Base-by-base conservation (phyloP, 1,140 invertebrate genomes). In the Achroia grisella region DNA sequence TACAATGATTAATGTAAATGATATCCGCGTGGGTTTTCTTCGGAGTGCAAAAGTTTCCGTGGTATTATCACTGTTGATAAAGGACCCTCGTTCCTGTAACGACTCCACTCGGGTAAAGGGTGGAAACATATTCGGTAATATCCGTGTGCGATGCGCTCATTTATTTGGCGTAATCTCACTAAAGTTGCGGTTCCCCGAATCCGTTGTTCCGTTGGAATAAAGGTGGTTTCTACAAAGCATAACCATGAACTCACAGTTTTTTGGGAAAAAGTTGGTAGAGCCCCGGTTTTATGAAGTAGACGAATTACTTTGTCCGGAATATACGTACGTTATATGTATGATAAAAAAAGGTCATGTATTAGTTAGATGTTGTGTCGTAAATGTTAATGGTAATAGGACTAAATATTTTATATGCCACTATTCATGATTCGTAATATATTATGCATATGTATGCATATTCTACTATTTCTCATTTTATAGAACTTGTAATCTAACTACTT, bases 191-290 rank as follows among this genome's bases (percentile, higher is more conserved):
- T 29, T 13, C 10, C 34, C 37, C 11, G 23, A 11, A 3, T 32
- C n/a, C 10, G 33, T 10, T 10, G 23, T 69, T 71, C 59, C 60
- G 64, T 72, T 76, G 74, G 72, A 37, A 37, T 37, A 37, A 37
- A 15, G 35, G 12, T 10, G 35, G 35, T 37, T 37, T 37, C 17
- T 10, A 17, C 5, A 23, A 10, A 15, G n/a, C 14, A n/a, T 23
- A 23, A 23, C 6, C 14, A 14, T 13, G 15, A 4, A 0, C 35
- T 37, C n/a, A 17, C 10, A 13, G 12, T 37, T 37, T 37, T 37
- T 37, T 14, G 35, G 35, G 1, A 2, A 23, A 23, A 23, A 23
- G 17, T 23, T 23, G 17, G 35, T 17, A 15, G 10, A 10, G 15
- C 15, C 10, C 30, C 9, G 35, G 35, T 15, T 37, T 37, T 37